Evolutionary conservation across 1,140 invertebrate genomes (phyloP), one percentile per base, ranked within the genome.

Genomic region (Solenopsis invicta): DNA sequence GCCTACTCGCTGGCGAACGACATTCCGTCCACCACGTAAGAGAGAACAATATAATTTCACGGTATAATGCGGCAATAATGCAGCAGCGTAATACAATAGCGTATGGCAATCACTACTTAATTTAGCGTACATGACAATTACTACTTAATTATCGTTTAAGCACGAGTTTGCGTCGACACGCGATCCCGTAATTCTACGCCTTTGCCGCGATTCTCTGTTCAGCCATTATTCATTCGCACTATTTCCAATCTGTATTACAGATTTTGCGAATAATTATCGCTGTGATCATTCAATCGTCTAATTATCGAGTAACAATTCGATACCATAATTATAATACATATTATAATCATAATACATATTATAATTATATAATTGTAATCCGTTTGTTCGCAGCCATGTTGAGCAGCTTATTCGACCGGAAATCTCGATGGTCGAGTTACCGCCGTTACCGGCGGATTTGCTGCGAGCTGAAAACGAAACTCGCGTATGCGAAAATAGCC

Each of bases 301-400:
- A 56, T 87, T 81, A 89, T 87, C 71, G 88, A n/a, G 18, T 59
- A 52, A 18, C 54, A 24, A 34, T 72, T 62, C 54, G 74, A 81
- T 50, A 82, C 52, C 52, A 72, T 86, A 86, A 86, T n/a, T 56
- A 56, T 52, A 45, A 52, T 21, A 21, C 29, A 41, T 29, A 61
- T 54, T 66, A 61, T 29, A 29, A 29, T 29, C 29, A 29, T 29
- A 29, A 29, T 29, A 29, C 29, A 29, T 29, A 1, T 29, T 29
- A 29, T 29, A 29, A 29, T 54, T n/a, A n/a, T 9, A 56, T 82
- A 45, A 78, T 64, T 41, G 16, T 78, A 56, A 48, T 52, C 29
- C 29, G 74, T 41, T 69, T 67, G 69, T 21, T 62, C 5, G 78
- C 18, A 16, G 10, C 10, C 12, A 18, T 34, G 45, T 4, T 29